Evolutionary conservation across 1,140 invertebrate genomes (phyloP).

Genomic region (Carposina sasakii): DNA sequence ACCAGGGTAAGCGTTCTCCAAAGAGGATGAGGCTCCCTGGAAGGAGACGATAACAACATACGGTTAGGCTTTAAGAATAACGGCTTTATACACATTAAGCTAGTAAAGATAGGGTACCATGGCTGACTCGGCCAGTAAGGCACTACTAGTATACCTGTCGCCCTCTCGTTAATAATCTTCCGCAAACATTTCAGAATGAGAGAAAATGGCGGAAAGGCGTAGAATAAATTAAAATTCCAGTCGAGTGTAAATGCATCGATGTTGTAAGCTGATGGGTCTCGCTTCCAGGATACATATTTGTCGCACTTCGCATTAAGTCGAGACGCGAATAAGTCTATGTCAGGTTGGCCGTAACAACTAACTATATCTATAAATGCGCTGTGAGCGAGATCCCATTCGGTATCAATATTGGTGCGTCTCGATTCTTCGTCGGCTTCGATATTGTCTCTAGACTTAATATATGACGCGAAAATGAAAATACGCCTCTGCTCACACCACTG

Average conservation of each 20-base stretch:
- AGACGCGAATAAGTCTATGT: conserved; percentile 14
- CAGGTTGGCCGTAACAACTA: conserved; percentile 13
- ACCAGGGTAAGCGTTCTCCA: conserved; percentile 1
- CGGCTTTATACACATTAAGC: background rate
- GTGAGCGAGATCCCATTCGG: conserved; percentile 19
- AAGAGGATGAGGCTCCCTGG: background rate
- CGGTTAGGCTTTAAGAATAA: background rate
- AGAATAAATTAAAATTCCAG: conserved; percentile 8
- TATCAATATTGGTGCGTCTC: conserved; percentile 20
- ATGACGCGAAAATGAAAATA: conserved; percentile 29
- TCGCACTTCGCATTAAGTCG: conserved; percentile 9
- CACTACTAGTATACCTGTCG: conserved; percentile 6
- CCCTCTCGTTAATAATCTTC: conserved; percentile 16
- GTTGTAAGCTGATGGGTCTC: conserved; percentile 10
- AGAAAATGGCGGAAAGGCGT: conserved; percentile 14
- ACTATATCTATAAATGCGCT: background rate
- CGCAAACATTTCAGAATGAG: conserved; percentile 10
- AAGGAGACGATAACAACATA: background rate
- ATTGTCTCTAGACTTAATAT: conserved; percentile 30
- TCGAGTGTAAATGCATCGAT: conserved; percentile 14
- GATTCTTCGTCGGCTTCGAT: conserved; percentile 30
- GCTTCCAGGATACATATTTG: conserved; percentile 16
- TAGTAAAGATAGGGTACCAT: conserved; percentile 10
- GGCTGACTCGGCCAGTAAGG: conserved; percentile 14
- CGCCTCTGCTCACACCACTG: conserved; percentile 32